A percentile compares a stretch with the other conserved stretches of the same genome.
Evolutionary conservation across 2,888 invertebrate genomes (phyloP).

Genomic region (Sericinus montela): DNA sequence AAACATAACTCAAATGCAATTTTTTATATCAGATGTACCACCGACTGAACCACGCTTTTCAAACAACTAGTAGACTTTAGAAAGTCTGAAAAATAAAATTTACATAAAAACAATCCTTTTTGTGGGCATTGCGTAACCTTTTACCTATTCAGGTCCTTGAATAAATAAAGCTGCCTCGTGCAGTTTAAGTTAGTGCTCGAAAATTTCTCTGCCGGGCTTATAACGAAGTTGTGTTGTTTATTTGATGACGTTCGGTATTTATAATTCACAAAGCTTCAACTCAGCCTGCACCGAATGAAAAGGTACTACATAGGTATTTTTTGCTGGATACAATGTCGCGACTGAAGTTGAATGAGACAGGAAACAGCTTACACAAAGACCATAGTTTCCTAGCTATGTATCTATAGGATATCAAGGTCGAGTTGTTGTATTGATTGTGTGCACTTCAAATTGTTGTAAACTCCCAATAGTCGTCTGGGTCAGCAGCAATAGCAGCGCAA

Average conservation of each 20-base stretch:
- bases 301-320: not conserved
- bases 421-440: too few species aligned
- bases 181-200: not conserved
- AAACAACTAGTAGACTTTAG: too few species aligned
- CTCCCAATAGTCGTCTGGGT: too few species aligned
- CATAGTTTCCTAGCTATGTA: too few species aligned
- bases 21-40: too few species aligned
- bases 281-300: not conserved
- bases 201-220: not conserved
- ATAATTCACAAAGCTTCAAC: not conserved
- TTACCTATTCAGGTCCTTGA: not conserved
- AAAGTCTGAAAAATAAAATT: too few species aligned
- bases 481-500: too few species aligned
- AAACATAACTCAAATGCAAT: too few species aligned
- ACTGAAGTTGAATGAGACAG: not conserved
- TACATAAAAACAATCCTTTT: not conserved
- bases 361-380: too few species aligned
- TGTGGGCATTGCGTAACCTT: not conserved
- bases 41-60: too few species aligned
- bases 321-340: not conserved
- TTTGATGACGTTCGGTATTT: conserved; percentile 3
- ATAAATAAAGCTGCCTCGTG: not conserved
- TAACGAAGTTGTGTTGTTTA: conserved; percentile 9
- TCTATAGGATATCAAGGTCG: too few species aligned
- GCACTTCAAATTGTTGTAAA: too few species aligned